A percentile compares a stretch with the other conserved stretches of the same genome.
These are phyloP conservation scores for Anhinga rufa DNA, from an alignment of 2,113 vertebrate genomes.

Conservation along the genomic window DNA sequence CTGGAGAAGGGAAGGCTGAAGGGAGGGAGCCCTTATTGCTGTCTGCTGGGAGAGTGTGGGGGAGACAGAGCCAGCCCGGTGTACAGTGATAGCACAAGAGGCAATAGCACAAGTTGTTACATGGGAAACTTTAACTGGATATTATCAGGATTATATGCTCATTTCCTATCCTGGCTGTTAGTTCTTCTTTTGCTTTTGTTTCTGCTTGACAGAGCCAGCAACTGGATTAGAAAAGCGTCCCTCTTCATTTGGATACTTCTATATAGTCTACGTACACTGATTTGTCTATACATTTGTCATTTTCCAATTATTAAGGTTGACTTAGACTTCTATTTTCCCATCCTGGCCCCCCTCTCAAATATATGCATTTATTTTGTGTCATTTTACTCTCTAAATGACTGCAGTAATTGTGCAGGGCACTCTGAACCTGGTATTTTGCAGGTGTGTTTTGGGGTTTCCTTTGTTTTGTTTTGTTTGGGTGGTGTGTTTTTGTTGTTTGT, in stretches of 20 bases:
- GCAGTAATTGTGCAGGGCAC: background rate
- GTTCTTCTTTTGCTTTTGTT: background rate
- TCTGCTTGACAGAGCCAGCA: background rate
- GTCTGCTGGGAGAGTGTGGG: background rate
- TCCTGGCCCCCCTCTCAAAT: background rate
- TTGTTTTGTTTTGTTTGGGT: too few species aligned
- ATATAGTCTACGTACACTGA: background rate
- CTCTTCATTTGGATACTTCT: background rate
- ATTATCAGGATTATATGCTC: background rate
- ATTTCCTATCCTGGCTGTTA: background rate
- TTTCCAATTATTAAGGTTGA: background rate
- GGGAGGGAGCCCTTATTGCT: background rate
- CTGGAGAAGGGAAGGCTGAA: background rate
- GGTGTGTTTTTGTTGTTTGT: too few species aligned
- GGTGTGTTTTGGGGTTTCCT: background rate
- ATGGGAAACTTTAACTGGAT: background rate
- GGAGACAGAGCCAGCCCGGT: background rate
- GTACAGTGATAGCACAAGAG: background rate
- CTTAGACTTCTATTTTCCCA: background rate
- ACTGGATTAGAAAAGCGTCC: background rate
- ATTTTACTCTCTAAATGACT: background rate
- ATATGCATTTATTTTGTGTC: background rate
- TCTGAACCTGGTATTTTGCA: fast-evolving
- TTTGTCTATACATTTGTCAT: background rate
- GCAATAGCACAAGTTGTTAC: background rate